phyloP scores from a whole-genome alignment of 2,888 invertebrate species.

The Dichetophora obliterata region DNA sequence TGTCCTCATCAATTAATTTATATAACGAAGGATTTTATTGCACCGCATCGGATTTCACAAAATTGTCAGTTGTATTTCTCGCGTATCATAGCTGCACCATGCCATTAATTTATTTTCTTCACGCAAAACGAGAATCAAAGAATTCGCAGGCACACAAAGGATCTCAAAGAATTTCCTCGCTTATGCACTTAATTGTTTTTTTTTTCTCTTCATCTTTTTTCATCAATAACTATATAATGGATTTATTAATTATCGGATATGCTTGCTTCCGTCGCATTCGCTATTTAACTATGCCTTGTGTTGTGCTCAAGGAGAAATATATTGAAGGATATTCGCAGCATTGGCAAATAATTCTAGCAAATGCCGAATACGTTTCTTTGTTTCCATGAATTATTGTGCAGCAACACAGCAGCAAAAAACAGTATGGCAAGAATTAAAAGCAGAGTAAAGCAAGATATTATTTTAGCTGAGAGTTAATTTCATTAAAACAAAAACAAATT shows the following conservation, averaged over 20 bases:
- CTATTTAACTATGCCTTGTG: background rate
- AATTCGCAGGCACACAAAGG: background rate
- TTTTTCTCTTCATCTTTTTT: background rate
- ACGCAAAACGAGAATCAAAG: background rate
- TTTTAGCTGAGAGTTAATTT: background rate
- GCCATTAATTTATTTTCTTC: background rate
- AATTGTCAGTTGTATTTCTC: background rate
- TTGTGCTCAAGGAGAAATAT: background rate
- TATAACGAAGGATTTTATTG: background rate
- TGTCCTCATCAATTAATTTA: conserved; percentile 14
- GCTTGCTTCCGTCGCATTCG: background rate
- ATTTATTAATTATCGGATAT: conserved; percentile 35
- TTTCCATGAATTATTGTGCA: background rate
- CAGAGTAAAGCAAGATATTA: background rate
- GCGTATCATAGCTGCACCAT: background rate
- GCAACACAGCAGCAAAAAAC: background rate
- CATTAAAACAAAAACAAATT: background rate
- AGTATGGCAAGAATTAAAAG: background rate
- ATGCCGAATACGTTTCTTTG: conserved; percentile 3
- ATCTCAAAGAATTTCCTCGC: background rate
- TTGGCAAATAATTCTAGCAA: background rate
- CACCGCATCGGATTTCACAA: background rate
- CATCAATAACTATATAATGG: conserved; percentile 38
- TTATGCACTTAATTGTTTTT: background rate
- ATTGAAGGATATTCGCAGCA: background rate